phyloP scores from a whole-genome alignment of 2,888 invertebrate genomes.

The Sicus ferrugineus region DNA sequence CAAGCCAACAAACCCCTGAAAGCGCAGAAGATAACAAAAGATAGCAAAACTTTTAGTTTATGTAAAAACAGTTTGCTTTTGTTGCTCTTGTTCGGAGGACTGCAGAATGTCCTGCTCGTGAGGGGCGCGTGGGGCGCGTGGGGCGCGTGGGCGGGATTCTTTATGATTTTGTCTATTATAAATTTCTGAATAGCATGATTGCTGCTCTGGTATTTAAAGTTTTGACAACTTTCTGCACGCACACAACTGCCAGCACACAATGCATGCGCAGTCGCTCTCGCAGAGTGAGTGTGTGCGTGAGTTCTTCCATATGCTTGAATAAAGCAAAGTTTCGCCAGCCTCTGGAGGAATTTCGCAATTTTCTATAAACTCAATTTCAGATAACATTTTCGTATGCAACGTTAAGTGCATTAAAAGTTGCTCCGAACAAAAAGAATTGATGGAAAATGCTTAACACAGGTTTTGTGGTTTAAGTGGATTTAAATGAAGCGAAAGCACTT shows the following conservation, averaged over 20 bases:
- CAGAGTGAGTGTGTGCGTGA: neutral
- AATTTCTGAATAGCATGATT: slow-evolving; percentile 35
- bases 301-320: neutral
- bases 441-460: neutral
- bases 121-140: neutral
- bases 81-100: too few relatives aligned
- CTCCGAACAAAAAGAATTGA: too few relatives aligned
- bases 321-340: slow-evolving; percentile 18
- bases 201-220: slow-evolving; percentile 37
- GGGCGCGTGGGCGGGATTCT: neutral
- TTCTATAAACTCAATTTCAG: slow-evolving; percentile 16
- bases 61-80: slow-evolving; percentile 1
- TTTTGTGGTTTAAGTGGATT: too few relatives aligned
- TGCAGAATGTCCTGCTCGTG: neutral
- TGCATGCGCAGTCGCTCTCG: neutral
- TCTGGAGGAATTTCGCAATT: slow-evolving; percentile 13
- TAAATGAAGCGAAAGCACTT: too few relatives aligned
- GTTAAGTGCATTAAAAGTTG: slow-evolving; percentile 5
- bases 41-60: slow-evolving; percentile 15
- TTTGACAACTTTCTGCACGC: slow-evolving; percentile 32
- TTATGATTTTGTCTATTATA: slow-evolving; percentile 6
- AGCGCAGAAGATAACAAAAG: slow-evolving; percentile 16
- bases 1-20: neutral
- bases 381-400: slow-evolving; percentile 3
- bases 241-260: slow-evolving; percentile 12